Conservation (phyloP, 2,113 vertebrate species). For the Syngnathus scovelli region DNA sequence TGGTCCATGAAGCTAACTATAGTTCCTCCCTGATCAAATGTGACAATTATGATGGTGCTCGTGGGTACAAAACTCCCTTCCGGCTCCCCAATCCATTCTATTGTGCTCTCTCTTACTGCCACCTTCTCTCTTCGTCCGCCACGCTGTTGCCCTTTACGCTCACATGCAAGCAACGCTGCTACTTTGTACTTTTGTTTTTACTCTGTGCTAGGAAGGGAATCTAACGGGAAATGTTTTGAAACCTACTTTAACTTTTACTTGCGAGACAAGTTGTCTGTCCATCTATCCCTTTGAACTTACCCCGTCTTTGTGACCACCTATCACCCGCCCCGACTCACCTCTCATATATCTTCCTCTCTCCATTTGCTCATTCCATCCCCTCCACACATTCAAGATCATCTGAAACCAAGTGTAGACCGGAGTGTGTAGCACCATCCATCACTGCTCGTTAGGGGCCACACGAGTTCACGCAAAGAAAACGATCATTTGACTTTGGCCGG, state of each 20-base stretch:
- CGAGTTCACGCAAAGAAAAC: conserved; percentile 20
- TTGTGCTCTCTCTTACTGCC: conserved; percentile 27
- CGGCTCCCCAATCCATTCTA: conserved; percentile 28
- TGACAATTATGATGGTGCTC: conserved; percentile 68
- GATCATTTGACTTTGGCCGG: conserved; percentile 48
- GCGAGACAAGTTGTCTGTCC: conserved; percentile 16
- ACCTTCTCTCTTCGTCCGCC: conserved; percentile 39
- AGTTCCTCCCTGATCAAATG: conserved; percentile 66
- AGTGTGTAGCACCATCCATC: conserved; percentile 55
- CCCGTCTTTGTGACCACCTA: conserved; percentile 35
- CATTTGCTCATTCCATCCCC: conserved; percentile 32
- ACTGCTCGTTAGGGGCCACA: conserved; percentile 56
- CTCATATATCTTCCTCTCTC: conserved; percentile 51
- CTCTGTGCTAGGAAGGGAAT: not conserved
- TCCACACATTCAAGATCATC: conserved; percentile 62
- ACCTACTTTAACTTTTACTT: not conserved
- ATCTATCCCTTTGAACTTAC: conserved; percentile 11
- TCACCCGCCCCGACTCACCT: conserved; percentile 37
- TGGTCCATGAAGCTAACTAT: conserved; percentile 52
- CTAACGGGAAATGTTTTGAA: not conserved
- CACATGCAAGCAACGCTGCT: conserved; percentile 13
- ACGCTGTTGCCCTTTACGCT: conserved; percentile 29
- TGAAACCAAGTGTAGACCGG: conserved; percentile 55
- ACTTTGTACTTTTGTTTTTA: conserved; percentile 11
- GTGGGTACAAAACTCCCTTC: conserved; percentile 50